phyloP scores from a whole-genome alignment of 2,113 vertebrate species.

The Ibidorhyncha struthersii region DNA sequence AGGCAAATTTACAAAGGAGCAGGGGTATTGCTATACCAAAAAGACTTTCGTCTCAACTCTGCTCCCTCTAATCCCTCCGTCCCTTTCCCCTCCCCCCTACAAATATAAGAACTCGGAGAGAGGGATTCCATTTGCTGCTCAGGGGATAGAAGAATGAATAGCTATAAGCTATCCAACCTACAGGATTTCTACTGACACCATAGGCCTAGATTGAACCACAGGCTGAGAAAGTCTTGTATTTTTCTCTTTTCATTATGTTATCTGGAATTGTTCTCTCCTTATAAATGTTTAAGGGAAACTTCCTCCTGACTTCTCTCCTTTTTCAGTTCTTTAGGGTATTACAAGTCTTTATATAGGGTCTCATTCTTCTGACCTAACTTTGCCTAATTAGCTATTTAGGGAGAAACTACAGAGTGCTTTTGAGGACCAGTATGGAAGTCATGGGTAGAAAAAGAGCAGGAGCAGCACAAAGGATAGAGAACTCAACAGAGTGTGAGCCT shows the following conservation, averaged over 20 bases:
- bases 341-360: neutral
- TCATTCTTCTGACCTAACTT: neutral
- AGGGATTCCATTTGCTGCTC: neutral
- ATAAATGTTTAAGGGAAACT: neutral
- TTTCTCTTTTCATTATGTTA: neutral
- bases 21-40: neutral
- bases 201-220: neutral
- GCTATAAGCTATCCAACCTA: fast-evolving
- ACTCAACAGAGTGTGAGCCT: neutral
- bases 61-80: fast-evolving
- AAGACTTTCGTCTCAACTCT: neutral
- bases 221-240: neutral
- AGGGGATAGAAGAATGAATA: neutral
- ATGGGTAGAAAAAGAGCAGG: neutral
- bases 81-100: neutral
- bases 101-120: neutral
- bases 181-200: neutral
- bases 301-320: neutral
- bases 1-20: neutral
- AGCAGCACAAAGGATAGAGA: neutral
- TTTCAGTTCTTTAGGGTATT: neutral
- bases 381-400: neutral
- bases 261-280: neutral
- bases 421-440: neutral
- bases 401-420: neutral